Conservation (phyloP, 2,113 vertebrate genomes). For the Saguinus imperator region DNA sequence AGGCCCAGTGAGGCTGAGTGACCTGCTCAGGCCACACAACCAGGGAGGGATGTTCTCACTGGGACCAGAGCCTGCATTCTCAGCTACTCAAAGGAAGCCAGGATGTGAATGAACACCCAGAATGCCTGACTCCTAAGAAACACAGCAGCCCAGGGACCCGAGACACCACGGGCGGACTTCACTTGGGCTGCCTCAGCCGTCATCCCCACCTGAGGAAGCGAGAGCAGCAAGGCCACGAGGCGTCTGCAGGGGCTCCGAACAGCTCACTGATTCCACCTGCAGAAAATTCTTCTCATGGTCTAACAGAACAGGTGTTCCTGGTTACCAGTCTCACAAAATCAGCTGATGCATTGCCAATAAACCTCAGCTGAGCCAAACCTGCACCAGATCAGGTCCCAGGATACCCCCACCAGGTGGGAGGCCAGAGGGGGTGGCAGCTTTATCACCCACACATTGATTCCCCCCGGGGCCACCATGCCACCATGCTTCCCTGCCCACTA, state of each 20-base stretch:
- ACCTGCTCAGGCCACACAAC: neutral
- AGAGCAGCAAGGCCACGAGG: neutral
- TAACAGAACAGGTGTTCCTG: neutral
- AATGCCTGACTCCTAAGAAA: neutral
- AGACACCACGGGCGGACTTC: neutral
- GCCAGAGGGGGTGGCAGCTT: neutral
- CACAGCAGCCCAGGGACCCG: neutral
- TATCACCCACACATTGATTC: neutral
- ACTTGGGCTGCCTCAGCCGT: neutral
- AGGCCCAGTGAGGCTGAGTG: neutral
- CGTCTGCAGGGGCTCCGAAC: accelerated
- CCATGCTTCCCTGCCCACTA: neutral
- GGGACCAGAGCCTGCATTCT: neutral
- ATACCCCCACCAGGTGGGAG: neutral
- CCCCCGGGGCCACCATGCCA: neutral
- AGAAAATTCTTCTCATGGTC: neutral
- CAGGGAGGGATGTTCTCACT: neutral
- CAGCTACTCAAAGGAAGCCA: neutral
- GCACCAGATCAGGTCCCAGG: neutral
- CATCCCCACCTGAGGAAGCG: accelerated
- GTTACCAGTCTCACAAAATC: neutral
- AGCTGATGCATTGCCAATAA: neutral
- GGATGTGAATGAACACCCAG: neutral
- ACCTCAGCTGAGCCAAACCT: neutral
- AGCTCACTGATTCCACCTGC: neutral